Evolutionary conservation across 2,113 vertebrate species (phyloP), one percentile per base, ranked within the genome.

Genomic region (Odocoileus virginianus): DNA sequence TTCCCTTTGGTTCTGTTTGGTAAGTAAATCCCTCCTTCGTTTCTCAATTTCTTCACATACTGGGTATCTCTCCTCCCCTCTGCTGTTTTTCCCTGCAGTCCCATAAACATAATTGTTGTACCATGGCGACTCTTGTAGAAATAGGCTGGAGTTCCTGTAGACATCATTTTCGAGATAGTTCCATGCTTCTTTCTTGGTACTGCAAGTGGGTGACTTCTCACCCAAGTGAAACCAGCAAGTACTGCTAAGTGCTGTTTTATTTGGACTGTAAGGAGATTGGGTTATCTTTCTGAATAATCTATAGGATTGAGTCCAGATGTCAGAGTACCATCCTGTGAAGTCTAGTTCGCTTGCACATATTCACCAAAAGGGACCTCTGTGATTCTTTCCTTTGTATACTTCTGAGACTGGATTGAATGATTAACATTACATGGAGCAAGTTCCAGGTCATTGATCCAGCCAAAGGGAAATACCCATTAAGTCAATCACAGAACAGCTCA

Each of bases 111-210:
- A 12, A 43, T 33, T 47, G 33, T 87, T 81, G 17, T 9, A 67
- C 79, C 28, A 36, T 50, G 54, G 83, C 6, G 2, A 74, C 94
- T 96, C 54, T 89, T 96, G 43, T 94, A 61, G 87, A 88, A 94
- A 36, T 82, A 97, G 85, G 40, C 67, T 76, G 52, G 78, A 96
- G 30, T 97, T 96, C 54, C 36, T 91, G 12, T 40, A 58, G 23
- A 60, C 54, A 21, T 4, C 43, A 67, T 92, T 96, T 97, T 97
- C 16, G 21, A 94, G n/a, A 67, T 43, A 40, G 30, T 90, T 96
- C 52, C 87, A 25, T 25, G 76, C 89, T 81, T 88, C 58, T 43
- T 67, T 61, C 19, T 0, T 43, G 2, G 7, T 40, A 23, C 23
- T 91, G 19, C 33, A 6, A 71, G 33, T 74, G 74, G n/a, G 27